Conservation (phyloP, 2,888 invertebrate genomes). For the Lacanobia wlatinum region DNA sequence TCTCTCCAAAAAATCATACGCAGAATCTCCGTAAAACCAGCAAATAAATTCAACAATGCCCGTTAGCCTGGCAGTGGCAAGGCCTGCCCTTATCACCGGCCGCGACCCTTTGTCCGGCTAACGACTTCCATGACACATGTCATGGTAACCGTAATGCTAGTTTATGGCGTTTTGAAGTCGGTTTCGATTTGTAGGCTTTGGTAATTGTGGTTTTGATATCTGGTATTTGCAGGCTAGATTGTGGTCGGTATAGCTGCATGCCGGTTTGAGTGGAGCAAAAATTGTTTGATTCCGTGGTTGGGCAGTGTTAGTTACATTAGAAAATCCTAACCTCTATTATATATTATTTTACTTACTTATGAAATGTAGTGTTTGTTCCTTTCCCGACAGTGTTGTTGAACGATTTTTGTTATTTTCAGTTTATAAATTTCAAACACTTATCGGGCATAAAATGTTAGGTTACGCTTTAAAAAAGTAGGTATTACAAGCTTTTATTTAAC, state of each 20-base stretch:
- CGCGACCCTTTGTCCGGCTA: slow-evolving; percentile 35
- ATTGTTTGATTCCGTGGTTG: not conserved
- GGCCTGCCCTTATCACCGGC: slow-evolving; percentile 40
- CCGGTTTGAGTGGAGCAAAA: not conserved
- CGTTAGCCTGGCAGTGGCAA: slow-evolving; percentile 10
- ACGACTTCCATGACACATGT: slow-evolving; percentile 59
- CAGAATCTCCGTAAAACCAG: not conserved
- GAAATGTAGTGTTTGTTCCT: too few relatives aligned
- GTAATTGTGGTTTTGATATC: not conserved
- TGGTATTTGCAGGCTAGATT: not conserved
- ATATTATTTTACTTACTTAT: too few relatives aligned
- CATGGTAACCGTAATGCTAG: slow-evolving; percentile 47
- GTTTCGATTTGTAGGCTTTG: slow-evolving; percentile 28
- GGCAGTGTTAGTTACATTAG: too few relatives aligned
- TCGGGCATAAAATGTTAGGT: too few relatives aligned
- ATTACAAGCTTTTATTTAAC: too few relatives aligned
- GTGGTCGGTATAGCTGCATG: not conserved
- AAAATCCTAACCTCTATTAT: too few relatives aligned
- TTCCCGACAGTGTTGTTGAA: too few relatives aligned
- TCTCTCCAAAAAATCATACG: not conserved
- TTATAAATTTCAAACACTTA: too few relatives aligned
- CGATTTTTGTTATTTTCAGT: too few relatives aligned
- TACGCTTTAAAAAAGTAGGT: too few relatives aligned
- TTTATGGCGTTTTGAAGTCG: slow-evolving; percentile 34
- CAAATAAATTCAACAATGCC: slow-evolving; percentile 32